Evolutionary conservation across 2,113 vertebrate genomes (phyloP).

Genomic region (Pterophyllum scalare): DNA sequence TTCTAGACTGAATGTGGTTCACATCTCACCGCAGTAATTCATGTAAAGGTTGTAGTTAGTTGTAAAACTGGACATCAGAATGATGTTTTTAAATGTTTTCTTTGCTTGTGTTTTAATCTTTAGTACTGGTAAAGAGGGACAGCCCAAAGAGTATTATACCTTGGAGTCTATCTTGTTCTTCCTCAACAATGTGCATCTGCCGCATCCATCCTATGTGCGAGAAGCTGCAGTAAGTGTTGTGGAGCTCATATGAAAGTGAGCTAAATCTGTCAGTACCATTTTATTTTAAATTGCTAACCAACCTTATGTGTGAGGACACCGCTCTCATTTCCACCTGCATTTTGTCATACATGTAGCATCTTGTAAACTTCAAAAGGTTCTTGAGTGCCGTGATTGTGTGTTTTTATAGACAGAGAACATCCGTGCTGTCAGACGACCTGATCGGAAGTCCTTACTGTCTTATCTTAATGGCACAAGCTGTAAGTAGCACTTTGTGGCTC

Average conservation of each 20-base stretch:
- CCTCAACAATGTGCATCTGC: conserved; percentile 98
- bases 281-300: not conserved
- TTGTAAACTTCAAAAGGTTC: fast-evolving
- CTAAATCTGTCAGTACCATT: too few relatives aligned
- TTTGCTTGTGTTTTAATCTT: conserved; percentile 33
- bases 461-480: conserved; percentile 98
- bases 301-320: not conserved
- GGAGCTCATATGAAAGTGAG: not conserved
- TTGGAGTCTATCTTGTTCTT: conserved; percentile 98
- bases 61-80: fast-evolving
- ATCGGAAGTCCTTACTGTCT: conserved; percentile 95
- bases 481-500: conserved; percentile 80
- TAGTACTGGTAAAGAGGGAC: conserved; percentile 96
- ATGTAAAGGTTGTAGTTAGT: not conserved
- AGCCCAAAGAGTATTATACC: conserved; percentile 97
- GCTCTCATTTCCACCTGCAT: not conserved
- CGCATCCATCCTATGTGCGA: conserved; percentile 95
- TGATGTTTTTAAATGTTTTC: not conserved
- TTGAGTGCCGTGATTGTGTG: conserved; percentile 1
- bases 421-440: conserved; percentile 96
- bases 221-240: conserved; percentile 93
- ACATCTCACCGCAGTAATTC: not conserved
- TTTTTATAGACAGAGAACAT: conserved; percentile 93
- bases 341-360: not conserved
- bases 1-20: fast-evolving